Evolutionary conservation across 1,140 invertebrate species (phyloP).

Genomic region (Cydia splendana): DNA sequence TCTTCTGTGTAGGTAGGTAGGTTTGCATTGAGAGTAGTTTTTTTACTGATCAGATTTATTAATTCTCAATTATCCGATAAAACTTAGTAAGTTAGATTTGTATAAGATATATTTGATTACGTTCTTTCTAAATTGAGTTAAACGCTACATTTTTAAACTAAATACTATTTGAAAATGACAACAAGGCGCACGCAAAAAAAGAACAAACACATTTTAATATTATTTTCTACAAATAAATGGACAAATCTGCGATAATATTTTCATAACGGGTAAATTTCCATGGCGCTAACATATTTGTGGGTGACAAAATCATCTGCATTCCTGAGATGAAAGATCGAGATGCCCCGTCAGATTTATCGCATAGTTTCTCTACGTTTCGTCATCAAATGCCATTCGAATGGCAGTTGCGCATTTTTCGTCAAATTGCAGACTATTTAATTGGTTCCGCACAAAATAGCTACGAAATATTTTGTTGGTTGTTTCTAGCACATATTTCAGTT

Average conservation of each 20-base stretch:
- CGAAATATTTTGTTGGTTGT: too few species aligned
- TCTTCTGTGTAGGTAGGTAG: background rate
- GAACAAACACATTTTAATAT: too few species aligned
- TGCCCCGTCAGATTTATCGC: constrained; percentile 16
- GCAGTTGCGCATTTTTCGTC: background rate
- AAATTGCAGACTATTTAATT: background rate
- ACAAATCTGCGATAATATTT: background rate
- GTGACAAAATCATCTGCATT: constrained; percentile 5
- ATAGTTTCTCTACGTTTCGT: constrained; percentile 1
- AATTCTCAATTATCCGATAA: too few species aligned
- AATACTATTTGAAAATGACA: background rate
- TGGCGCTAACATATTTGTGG: background rate
- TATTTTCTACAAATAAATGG: background rate
- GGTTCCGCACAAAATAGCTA: background rate
- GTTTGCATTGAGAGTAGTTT: too few species aligned
- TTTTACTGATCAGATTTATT: too few species aligned
- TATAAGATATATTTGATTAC: too few species aligned
- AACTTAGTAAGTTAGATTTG: too few species aligned
- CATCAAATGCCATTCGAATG: background rate
- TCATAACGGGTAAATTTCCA: background rate
- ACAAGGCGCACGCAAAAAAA: too few species aligned
- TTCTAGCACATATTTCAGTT: too few species aligned
- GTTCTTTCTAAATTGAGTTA: too few species aligned
- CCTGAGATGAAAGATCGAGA: constrained; percentile 6
- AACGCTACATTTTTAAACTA: too few species aligned